phyloP scores from a whole-genome alignment of 2,797 vertebrate species.

The Valencia hispanica region DNA sequence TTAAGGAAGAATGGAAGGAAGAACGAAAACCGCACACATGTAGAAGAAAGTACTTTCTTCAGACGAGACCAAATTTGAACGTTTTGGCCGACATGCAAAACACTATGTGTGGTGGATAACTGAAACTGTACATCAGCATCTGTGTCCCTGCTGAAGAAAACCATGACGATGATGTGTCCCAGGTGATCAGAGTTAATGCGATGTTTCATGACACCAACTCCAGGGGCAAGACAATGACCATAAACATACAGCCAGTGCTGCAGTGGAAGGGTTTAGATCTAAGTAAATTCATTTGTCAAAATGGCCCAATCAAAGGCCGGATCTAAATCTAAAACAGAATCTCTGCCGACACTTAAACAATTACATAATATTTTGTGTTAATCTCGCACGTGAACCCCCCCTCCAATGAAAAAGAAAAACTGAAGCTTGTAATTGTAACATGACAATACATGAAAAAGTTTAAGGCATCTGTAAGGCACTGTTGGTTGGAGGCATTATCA shows the following conservation, averaged over 20 bases:
- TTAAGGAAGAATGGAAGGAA: not conserved
- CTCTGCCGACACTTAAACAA: not conserved
- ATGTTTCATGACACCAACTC: not conserved
- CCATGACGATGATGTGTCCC: not conserved
- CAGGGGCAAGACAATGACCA: not conserved
- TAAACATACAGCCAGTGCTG: not conserved
- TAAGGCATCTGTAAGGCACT: not conserved
- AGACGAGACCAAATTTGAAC: not conserved
- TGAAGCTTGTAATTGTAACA: not conserved
- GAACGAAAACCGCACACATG: not conserved
- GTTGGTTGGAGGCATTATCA: not conserved
- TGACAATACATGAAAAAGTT: not conserved
- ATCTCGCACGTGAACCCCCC: not conserved
- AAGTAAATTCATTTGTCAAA: not conserved
- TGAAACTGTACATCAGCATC: not conserved
- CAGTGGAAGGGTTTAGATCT: not conserved
- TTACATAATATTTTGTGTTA: not conserved
- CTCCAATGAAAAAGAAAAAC: not conserved
- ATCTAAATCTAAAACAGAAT: not conserved
- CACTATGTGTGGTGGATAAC: too few species aligned
- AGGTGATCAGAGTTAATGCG: not conserved
- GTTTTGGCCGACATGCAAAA: not conserved
- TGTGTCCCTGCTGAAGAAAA: not conserved
- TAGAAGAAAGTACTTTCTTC: not conserved
- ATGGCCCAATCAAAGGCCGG: not conserved